These are phyloP conservation scores for Prionailurus bengalensis DNA, from an alignment of 2,113 vertebrate species.

Conservation along the genomic window DNA sequence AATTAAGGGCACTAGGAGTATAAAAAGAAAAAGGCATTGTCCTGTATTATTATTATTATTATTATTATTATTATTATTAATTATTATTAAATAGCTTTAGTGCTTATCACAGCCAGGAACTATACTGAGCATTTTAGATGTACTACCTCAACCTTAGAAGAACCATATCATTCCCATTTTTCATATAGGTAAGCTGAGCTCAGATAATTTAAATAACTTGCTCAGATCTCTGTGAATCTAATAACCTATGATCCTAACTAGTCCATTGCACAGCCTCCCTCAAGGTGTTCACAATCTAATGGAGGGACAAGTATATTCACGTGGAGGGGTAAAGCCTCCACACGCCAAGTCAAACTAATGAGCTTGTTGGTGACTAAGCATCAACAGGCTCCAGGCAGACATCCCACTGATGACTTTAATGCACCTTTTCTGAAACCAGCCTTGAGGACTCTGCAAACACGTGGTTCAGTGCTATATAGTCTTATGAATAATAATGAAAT, in stretches of 20 bases:
- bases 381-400: conserved; percentile 66
- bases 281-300: background rate
- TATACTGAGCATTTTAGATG: background rate
- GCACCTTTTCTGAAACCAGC: conserved; percentile 78
- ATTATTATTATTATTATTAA: background rate
- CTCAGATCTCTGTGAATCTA: background rate
- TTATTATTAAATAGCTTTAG: background rate
- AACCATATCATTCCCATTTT: conserved; percentile 18
- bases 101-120: background rate
- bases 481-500: conserved; percentile 90
- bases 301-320: background rate
- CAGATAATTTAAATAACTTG: background rate
- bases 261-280: background rate
- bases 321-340: background rate
- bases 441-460: conserved; percentile 81
- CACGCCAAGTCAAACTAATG: conserved; percentile 71
- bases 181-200: background rate
- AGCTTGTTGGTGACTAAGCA: conserved; percentile 75
- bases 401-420: conserved; percentile 74
- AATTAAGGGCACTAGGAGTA: background rate
- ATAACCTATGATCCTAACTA: background rate
- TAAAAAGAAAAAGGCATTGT: background rate
- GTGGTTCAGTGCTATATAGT: conserved; percentile 70
- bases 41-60: background rate
- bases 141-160: background rate